phyloP scores from a whole-genome alignment of 1,140 invertebrate species.

The Danaus plexippus region DNA sequence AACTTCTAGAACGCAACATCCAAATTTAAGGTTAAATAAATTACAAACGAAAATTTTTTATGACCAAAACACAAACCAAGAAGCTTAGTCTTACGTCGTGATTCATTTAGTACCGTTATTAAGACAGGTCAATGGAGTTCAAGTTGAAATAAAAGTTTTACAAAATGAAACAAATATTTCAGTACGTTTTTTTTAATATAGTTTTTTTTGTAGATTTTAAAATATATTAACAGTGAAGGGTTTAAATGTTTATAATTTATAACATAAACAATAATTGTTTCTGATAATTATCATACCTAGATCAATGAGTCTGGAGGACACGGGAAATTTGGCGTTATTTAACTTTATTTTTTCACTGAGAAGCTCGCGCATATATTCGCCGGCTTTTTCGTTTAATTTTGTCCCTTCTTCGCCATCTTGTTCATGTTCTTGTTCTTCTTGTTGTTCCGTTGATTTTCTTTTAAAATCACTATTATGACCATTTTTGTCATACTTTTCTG shows the following conservation, averaged over 20 bases:
- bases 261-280: constrained; percentile 5
- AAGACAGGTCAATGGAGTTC: no score
- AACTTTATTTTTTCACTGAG: constrained; percentile 82
- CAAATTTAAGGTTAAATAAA: no score
- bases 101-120: no score
- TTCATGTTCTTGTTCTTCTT: constrained; percentile 29
- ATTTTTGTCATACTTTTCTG: constrained; percentile 59
- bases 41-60: no score
- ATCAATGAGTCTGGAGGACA: constrained; percentile 80
- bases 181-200: no score
- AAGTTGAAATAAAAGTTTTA: no score
- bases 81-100: no score
- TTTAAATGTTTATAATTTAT: not conserved
- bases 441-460: constrained; percentile 54
- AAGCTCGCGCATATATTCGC: constrained; percentile 82
- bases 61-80: no score
- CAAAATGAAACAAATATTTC: no score
- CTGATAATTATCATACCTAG: constrained; percentile 72
- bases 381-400: constrained; percentile 77
- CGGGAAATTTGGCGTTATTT: constrained; percentile 78
- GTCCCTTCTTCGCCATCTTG: constrained; percentile 71
- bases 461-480: constrained; percentile 74
- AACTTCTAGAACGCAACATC: constrained; percentile 37
- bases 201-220: no score
- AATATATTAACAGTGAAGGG: no score